A percentile compares a stretch with the other conserved stretches of the same genome.
These are phyloP conservation scores for Phthorimaea operculella DNA, from an alignment of 1,140 invertebrate genomes.

Conservation along the genomic window DNA sequence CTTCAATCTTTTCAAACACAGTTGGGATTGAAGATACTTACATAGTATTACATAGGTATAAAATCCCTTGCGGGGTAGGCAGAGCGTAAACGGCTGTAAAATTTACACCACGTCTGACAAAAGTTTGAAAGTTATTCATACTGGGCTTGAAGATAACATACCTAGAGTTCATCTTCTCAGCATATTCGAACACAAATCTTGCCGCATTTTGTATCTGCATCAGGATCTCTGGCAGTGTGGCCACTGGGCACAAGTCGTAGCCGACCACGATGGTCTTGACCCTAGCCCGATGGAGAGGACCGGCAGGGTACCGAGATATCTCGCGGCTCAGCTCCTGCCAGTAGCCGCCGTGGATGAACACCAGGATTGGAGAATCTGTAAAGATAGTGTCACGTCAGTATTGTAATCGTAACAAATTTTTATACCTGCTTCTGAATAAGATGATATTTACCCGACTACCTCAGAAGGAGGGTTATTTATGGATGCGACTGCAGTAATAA, in stretches of 20 bases:
- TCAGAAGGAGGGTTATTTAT: too few relatives aligned
- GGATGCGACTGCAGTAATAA: too few relatives aligned
- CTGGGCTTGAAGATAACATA: slow-evolving; percentile 16
- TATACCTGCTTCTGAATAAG: too few relatives aligned
- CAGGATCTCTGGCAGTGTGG: slow-evolving; percentile 72
- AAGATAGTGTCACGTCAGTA: slow-evolving; percentile 18
- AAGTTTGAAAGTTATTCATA: too few relatives aligned
- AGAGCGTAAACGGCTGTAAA: too few relatives aligned
- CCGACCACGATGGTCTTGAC: slow-evolving; percentile 77
- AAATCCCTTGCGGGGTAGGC: too few relatives aligned
- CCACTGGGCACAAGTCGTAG: slow-evolving; percentile 81
- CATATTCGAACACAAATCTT: slow-evolving; percentile 71
- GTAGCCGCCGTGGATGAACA: slow-evolving; percentile 86
- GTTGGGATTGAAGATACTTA: too few relatives aligned
- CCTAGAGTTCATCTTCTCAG: slow-evolving; percentile 62
- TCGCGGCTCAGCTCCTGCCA: slow-evolving; percentile 80
- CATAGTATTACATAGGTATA: too few relatives aligned
- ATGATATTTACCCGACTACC: too few relatives aligned
- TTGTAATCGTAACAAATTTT: too few relatives aligned
- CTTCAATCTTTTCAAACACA: too few relatives aligned
- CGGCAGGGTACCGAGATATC: slow-evolving; percentile 72
- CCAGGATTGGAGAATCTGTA: slow-evolving; percentile 77
- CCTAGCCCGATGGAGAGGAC: slow-evolving; percentile 70
- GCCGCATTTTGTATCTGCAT: slow-evolving; percentile 71
- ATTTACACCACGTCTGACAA: too few relatives aligned